Evolutionary conservation across 2,797 vertebrate genomes (phyloP).

Genomic region (Amblyopsis hoosieri): DNA sequence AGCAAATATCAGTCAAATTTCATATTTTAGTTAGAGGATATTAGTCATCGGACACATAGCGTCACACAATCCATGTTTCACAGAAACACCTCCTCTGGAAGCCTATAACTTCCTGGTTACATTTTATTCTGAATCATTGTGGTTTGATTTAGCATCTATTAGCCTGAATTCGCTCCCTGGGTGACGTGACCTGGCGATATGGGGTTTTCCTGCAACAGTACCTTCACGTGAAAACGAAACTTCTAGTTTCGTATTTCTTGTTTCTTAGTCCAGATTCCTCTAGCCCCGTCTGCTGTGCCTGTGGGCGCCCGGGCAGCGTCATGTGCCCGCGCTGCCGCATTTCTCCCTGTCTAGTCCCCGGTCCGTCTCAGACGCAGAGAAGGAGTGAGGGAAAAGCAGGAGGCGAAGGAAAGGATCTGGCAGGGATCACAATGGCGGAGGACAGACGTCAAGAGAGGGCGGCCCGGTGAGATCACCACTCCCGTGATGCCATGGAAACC

Average conservation of each 20-base stretch:
- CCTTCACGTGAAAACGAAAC: too few relatives aligned
- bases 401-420: conserved; percentile 23
- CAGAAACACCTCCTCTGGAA: too few relatives aligned
- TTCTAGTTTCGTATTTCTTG: background rate
- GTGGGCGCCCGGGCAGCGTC: conserved; percentile 61
- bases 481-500: conserved; percentile 60
- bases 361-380: conserved; percentile 24
- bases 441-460: conserved; percentile 54
- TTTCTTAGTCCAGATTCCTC: background rate
- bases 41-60: too few relatives aligned
- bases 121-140: too few relatives aligned
- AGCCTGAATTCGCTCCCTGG: too few relatives aligned
- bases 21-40: too few relatives aligned
- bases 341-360: conserved; percentile 56
- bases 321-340: conserved; percentile 51
- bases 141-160: too few relatives aligned
- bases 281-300: conserved; percentile 16
- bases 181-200: too few relatives aligned
- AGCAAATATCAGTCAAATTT: background rate
- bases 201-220: too few relatives aligned
- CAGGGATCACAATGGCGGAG: conserved; percentile 34
- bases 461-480: conserved; percentile 52
- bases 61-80: too few relatives aligned
- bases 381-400: conserved; percentile 24
- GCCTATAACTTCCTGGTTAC: too few relatives aligned